A percentile compares a stretch with the other conserved stretches of the same genome.
phyloP scores from a whole-genome alignment of 2,888 invertebrate genomes.

The Brachyptera risi region DNA sequence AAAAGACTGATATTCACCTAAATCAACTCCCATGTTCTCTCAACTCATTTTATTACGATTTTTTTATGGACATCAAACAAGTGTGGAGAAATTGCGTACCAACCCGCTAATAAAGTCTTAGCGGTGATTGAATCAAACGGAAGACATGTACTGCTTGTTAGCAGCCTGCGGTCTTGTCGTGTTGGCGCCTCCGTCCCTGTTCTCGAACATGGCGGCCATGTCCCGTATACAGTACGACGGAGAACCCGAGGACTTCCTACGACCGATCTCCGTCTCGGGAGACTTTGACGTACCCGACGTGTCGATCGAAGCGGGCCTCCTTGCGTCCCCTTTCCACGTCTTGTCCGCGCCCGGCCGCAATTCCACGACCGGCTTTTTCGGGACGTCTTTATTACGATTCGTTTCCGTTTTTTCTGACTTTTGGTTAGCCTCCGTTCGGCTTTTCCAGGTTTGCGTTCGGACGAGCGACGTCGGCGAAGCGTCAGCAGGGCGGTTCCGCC shows the following conservation, averaged over 20 bases:
- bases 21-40: too few species aligned
- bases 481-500: constrained; percentile 27
- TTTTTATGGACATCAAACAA: too few species aligned
- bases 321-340: background rate
- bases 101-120: too few species aligned
- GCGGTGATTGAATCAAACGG: background rate
- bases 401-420: background rate
- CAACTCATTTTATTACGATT: too few species aligned
- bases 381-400: background rate
- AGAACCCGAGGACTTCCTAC: constrained; percentile 42
- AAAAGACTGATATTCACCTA: too few species aligned
- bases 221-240: constrained; percentile 73
- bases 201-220: constrained; percentile 76
- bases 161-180: background rate
- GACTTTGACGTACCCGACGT: background rate
- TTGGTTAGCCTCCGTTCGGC: background rate
- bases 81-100: too few species aligned
- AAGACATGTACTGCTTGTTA: background rate
- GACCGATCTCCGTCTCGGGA: constrained; percentile 38
- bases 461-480: too few species aligned
- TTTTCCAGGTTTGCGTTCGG: background rate
- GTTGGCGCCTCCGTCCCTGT: constrained; percentile 16
- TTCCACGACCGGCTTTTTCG: background rate
- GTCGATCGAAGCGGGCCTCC: constrained; percentile 36
- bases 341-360: background rate